Evolutionary conservation across 2,797 vertebrate species (phyloP).

Genomic region (Brotula barbata): DNA sequence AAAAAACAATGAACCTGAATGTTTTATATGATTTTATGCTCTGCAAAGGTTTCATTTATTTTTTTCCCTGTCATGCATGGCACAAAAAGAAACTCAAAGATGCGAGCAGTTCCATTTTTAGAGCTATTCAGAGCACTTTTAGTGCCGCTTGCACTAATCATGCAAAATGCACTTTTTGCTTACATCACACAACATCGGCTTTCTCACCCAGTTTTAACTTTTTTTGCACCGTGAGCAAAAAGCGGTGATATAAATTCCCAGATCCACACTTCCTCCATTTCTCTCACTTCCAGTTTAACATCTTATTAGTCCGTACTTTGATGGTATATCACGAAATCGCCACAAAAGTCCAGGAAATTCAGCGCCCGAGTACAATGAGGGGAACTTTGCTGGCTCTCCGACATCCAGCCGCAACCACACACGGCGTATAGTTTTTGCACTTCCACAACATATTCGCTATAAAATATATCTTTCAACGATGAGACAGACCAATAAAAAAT

Average conservation of each 20-base stretch:
- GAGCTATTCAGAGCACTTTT: neutral
- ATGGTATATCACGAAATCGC: neutral
- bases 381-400: slow-evolving; percentile 5
- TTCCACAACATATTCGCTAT: slow-evolving; percentile 9
- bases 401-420: slow-evolving; percentile 22
- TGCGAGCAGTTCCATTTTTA: neutral
- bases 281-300: neutral
- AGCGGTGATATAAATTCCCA: slow-evolving; percentile 1
- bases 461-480: slow-evolving; percentile 11
- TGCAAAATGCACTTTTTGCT: neutral
- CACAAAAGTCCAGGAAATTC: neutral
- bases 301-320: slow-evolving; percentile 1
- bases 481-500: neutral
- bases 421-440: too few species aligned
- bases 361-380: neutral
- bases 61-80: neutral
- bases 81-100: neutral
- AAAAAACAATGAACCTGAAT: neutral
- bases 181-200: neutral
- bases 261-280: neutral
- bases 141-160: too few species aligned
- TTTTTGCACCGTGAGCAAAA: neutral
- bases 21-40: too few species aligned
- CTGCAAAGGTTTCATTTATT: neutral
- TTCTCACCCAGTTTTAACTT: neutral